These are phyloP conservation scores for Pristiophorus japonicus DNA, from an alignment of 2,113 vertebrate genomes.

Conservation along the genomic window DNA sequence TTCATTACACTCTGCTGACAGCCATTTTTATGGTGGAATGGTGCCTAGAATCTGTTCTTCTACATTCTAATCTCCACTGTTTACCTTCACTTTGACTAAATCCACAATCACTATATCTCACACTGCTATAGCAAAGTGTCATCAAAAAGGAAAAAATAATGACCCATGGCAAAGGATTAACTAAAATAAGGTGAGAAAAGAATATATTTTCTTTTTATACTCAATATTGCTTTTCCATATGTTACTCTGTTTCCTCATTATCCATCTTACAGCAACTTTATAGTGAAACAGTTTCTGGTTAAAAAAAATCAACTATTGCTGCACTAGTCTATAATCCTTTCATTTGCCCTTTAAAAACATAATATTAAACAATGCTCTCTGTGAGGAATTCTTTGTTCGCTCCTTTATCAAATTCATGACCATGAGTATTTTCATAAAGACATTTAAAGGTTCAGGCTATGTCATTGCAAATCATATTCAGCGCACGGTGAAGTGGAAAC, in stretches of 20 bases:
- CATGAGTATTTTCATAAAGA: slow-evolving; percentile 31
- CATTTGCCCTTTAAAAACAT: slow-evolving; percentile 13
- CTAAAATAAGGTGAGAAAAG: slow-evolving; percentile 2
- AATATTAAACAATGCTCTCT: background rate
- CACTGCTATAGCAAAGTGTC: background rate
- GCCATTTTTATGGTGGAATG: slow-evolving; percentile 10
- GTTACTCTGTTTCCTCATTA: background rate
- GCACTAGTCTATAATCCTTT: background rate
- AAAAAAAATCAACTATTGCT: background rate
- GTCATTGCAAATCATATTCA: slow-evolving; percentile 34
- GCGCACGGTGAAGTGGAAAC: slow-evolving; percentile 18
- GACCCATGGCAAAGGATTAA: background rate
- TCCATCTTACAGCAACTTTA: background rate
- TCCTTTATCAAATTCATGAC: slow-evolving; percentile 35
- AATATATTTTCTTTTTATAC: background rate
- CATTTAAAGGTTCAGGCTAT: slow-evolving; percentile 26
- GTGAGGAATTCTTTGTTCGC: slow-evolving; percentile 28
- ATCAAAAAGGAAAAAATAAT: background rate
- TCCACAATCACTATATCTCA: background rate
- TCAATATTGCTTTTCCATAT: background rate
- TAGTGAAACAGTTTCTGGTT: background rate
- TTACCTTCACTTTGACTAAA: slow-evolving; percentile 19
- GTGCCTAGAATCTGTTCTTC: background rate
- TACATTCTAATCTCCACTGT: background rate
- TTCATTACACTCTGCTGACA: slow-evolving; percentile 36